Evolutionary conservation across 2,113 vertebrate genomes (phyloP), one percentile per base, ranked within the genome.

Genomic region (Triplophysa rosa): DNA sequence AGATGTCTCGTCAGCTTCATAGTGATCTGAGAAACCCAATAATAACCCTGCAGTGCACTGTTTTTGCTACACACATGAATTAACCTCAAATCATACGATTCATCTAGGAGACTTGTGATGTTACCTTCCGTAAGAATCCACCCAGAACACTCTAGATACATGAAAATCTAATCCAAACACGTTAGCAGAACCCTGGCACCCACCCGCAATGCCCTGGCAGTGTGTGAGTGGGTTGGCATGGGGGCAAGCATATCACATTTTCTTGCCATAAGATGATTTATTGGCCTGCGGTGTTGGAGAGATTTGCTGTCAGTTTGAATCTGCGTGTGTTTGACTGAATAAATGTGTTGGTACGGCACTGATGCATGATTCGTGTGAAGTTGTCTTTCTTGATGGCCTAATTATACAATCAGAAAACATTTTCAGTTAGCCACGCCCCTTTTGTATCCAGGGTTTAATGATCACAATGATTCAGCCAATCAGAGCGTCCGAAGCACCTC

Each of bases 381-480:
- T 29, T 33, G 33, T 37, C 6, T 37, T 37, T 37, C 33, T 37
- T 37, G 33, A 37, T 37, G 33, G 33, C 21, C n/a, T 21, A n/a
- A 67, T 1, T 14, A 23, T 52, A 54, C 52, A 49, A 69, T 49
- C 42, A 49, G 26, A 29, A 68, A 69, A 49, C 67, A 16, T 17
- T 14, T 67, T 6, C 1, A 29, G 17, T 69, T 16, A 54, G 67
- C 24, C 49, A 54, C 17, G 10, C 24, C 47, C 24, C 49, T 71
- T 56, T 0, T 71, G 49, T 56, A 47, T 24, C 23, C 52, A 42
- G 23, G 24, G 47, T 45, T 24, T 10, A 49, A 1, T 23, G 26
- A 14, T 52, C 37, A 17, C n/a, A 17, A 61, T 21, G 70, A 61
- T 61, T 73, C 56, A 73, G 4, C 70, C 70, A 73, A 73, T 77